Percentiles rank a stretch among this genome's conserved stretches.
phyloP scores from a whole-genome alignment of 2,113 vertebrate genomes.

The Cheirogaleus medius region DNA sequence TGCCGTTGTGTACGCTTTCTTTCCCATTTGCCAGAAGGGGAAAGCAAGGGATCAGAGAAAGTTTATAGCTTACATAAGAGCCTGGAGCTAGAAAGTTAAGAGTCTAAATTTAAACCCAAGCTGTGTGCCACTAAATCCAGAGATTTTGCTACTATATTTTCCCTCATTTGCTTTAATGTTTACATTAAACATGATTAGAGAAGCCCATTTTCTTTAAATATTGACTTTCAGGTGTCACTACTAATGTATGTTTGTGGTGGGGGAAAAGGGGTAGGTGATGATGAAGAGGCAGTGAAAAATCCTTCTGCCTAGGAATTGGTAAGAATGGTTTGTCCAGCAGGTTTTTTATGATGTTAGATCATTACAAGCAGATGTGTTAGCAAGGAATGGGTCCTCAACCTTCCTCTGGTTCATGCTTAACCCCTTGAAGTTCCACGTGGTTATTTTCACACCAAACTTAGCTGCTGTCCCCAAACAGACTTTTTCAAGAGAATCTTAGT shows the following conservation, averaged over 20 bases:
- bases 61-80: not conserved
- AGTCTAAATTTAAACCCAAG: not conserved
- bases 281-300: not conserved
- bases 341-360: not conserved
- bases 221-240: not conserved
- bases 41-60: not conserved
- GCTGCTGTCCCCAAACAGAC: not conserved
- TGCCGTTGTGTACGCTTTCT: not conserved
- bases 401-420: not conserved
- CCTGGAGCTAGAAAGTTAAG: not conserved
- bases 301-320: not conserved
- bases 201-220: not conserved
- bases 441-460: not conserved
- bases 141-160: not conserved
- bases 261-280: rapidly evolving
- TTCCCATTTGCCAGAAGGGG: not conserved
- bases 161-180: not conserved
- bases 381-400: not conserved
- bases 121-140: not conserved
- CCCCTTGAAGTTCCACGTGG: not conserved
- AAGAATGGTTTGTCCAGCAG: not conserved
- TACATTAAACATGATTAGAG: not conserved
- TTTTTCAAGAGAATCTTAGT: not conserved
- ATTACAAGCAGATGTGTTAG: not conserved
- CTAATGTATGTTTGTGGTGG: not conserved